A percentile compares a stretch with the other conserved stretches of the same genome.
These are phyloP conservation scores for Hirtodrosophila histrioides DNA, from an alignment of 2,888 invertebrate genomes.

Conservation along the genomic window DNA sequence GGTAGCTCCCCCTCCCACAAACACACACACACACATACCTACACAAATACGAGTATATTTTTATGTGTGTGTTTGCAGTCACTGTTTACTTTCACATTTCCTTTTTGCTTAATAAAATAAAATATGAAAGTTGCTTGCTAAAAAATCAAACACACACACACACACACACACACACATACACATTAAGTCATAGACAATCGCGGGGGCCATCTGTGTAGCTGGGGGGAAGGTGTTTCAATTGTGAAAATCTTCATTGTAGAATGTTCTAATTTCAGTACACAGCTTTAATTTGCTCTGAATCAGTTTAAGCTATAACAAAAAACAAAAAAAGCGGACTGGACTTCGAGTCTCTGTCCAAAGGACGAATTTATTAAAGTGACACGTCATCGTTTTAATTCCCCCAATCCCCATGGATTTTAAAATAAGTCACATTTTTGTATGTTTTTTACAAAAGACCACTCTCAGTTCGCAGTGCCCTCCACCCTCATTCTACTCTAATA, in stretches of 20 bases:
- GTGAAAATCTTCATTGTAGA: no score
- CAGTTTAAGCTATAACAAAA: background rate
- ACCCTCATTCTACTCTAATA: no score
- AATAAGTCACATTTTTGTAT: no score
- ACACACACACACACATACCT: constrained; percentile 7
- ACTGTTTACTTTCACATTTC: constrained; percentile 73
- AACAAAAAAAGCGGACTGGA: no score
- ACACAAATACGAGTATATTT: constrained; percentile 16
- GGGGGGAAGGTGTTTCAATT: background rate
- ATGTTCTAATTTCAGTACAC: constrained; percentile 2
- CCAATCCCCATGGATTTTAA: no score
- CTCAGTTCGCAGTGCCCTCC: no score
- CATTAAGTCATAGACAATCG: constrained; percentile 17
- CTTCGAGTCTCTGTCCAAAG: no score
- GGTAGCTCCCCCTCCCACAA: constrained; percentile 1
- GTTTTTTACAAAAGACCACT: no score
- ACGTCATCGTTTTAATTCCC: no score
- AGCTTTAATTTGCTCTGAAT: constrained; percentile 6
- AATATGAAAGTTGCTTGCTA: constrained; percentile 62
- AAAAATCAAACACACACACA: constrained; percentile 33
- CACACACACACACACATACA: constrained; percentile 4
- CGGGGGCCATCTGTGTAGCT: constrained; percentile 3
- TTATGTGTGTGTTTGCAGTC: constrained; percentile 57
- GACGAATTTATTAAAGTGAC: no score
- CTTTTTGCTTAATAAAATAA: constrained; percentile 75